Evolutionary conservation across 92 coral and sea anemone species (phyloP).

Genomic region (Muricea muricata): DNA sequence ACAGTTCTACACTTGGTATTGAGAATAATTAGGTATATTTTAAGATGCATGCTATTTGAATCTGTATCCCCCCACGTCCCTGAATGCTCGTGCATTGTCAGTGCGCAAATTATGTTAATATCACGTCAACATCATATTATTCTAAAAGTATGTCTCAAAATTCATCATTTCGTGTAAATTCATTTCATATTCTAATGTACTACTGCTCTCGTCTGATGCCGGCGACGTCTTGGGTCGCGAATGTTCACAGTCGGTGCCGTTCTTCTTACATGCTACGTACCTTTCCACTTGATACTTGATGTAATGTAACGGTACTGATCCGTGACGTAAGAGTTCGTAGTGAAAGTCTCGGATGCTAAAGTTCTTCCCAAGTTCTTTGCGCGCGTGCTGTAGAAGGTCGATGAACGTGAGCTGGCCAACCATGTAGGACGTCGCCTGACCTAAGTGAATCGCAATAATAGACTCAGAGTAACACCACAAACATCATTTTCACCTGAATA

Average conservation of each 20-base stretch:
- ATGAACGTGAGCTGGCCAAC: slow-evolving; percentile 75
- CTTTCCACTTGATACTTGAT: slow-evolving; percentile 74
- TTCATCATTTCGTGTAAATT: not conserved
- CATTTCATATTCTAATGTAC: not conserved
- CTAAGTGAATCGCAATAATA: slow-evolving; percentile 7
- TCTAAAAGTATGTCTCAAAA: slow-evolving; percentile 6
- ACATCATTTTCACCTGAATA: too few relatives aligned
- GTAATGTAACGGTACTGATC: slow-evolving; percentile 85
- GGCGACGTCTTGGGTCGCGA: not conserved
- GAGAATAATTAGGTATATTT: too few relatives aligned
- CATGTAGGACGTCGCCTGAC: slow-evolving; percentile 80
- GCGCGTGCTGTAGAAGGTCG: slow-evolving; percentile 58
- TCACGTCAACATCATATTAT: too few relatives aligned
- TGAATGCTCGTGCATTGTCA: not conserved
- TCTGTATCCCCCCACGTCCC: too few relatives aligned
- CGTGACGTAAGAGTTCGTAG: slow-evolving; percentile 82
- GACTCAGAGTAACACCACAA: too few relatives aligned
- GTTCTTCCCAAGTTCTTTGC: slow-evolving; percentile 36
- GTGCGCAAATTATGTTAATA: not conserved
- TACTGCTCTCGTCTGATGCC: not conserved
- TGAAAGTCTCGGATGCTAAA: slow-evolving; percentile 74
- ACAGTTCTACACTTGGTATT: too few relatives aligned
- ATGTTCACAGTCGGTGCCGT: slow-evolving; percentile 72
- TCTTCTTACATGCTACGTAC: slow-evolving; percentile 75
- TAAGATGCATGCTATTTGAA: too few relatives aligned